Conservation (phyloP, 2,888 invertebrate genomes). For the Platynereis dumerilii region DNA sequence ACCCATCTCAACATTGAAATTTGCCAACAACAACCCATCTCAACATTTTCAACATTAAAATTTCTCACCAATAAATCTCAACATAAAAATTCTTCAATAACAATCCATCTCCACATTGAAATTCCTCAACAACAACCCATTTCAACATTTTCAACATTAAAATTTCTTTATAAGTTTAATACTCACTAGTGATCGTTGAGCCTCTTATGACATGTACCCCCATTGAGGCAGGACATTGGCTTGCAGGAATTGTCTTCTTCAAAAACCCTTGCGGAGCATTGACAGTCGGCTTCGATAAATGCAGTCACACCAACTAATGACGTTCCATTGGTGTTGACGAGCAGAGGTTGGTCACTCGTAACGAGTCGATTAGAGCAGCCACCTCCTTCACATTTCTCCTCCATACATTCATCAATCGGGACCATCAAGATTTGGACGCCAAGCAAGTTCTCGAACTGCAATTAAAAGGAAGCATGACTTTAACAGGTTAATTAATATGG, state of each 20-base stretch:
- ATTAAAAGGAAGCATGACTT: not conserved
- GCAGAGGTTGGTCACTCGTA: constrained; percentile 61
- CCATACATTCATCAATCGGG: constrained; percentile 75
- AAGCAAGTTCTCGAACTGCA: constrained; percentile 72
- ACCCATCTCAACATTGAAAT: no score
- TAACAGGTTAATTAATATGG: no score
- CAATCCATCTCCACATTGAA: no score
- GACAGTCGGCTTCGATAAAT: constrained; percentile 89
- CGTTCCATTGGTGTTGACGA: constrained; percentile 97
- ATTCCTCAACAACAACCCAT: no score
- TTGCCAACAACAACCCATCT: no score
- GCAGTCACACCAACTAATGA: constrained; percentile 95
- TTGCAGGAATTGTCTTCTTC: constrained; percentile 78
- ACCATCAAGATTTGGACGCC: constrained; percentile 97
- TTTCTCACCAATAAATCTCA: no score
- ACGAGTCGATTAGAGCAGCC: constrained; percentile 93
- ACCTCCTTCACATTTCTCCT: constrained; percentile 67
- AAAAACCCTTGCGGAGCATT: constrained; percentile 92
- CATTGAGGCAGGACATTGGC: constrained; percentile 79
- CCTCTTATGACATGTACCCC: constrained; percentile 79
- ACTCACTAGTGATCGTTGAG: no score
- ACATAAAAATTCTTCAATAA: no score
- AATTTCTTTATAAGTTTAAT: no score
- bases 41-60: no score
- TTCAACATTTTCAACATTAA: no score